A percentile compares a stretch with the other conserved stretches of the same genome.
Conservation (phyloP, 2,888 invertebrate genomes). For the Neoaliturus tenellus region DNA sequence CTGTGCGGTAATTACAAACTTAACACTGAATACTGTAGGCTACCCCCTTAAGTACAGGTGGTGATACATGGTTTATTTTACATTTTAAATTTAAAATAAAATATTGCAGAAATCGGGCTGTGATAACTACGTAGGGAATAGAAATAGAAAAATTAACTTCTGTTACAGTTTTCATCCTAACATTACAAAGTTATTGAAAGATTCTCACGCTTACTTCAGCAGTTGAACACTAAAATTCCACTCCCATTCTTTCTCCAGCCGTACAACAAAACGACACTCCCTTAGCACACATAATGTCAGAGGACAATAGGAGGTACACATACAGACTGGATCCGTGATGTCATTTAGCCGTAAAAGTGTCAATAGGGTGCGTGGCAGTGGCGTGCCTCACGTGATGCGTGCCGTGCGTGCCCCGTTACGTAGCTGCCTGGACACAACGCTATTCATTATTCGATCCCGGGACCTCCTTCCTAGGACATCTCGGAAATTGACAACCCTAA, state of each 20-base stretch:
- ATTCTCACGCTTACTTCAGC: too few relatives aligned
- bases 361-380: conserved; percentile 4
- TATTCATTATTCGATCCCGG: conserved; percentile 46
- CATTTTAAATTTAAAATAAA: too few relatives aligned
- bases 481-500: conserved; percentile 54
- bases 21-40: too few relatives aligned
- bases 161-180: too few relatives aligned
- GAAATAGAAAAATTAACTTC: too few relatives aligned
- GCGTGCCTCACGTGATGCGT: conserved; percentile 43
- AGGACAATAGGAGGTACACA: neutral
- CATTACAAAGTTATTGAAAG: too few relatives aligned
- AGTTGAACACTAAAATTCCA: too few relatives aligned
- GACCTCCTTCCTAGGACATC: conserved; percentile 46
- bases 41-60: too few relatives aligned
- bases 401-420: neutral
- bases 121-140: too few relatives aligned
- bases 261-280: neutral
- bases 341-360: conserved; percentile 48
- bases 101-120: too few relatives aligned
- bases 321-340: neutral
- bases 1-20: too few relatives aligned
- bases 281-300: neutral
- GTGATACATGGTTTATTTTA: too few relatives aligned
- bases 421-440: neutral
- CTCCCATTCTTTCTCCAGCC: neutral